Conservation (phyloP, 92 coral and sea anemone genomes). For the Ricordea florida region DNA sequence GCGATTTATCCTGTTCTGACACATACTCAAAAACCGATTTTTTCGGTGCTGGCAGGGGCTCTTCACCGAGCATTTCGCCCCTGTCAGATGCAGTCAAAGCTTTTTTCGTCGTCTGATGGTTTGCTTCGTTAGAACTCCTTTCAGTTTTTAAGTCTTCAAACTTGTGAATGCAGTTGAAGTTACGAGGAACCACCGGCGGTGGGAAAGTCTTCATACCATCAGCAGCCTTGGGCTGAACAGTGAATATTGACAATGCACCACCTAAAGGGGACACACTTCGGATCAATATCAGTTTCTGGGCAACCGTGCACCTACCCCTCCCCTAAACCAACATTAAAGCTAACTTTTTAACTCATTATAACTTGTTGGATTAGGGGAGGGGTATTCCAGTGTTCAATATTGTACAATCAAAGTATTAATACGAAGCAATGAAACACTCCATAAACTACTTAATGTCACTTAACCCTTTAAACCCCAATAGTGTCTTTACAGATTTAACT, state of each 20-base stretch:
- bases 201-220: constrained; percentile 77
- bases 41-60: constrained; percentile 65
- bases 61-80: constrained; percentile 78
- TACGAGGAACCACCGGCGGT: constrained; percentile 86
- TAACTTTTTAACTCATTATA: too few relatives aligned
- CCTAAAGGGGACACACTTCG: constrained; percentile 56
- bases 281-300: too few relatives aligned
- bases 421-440: too few relatives aligned
- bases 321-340: too few relatives aligned
- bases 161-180: constrained; percentile 69
- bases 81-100: constrained; percentile 79
- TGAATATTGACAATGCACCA: constrained; percentile 84
- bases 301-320: too few relatives aligned
- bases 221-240: constrained; percentile 60
- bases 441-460: too few relatives aligned
- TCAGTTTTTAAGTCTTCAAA: constrained; percentile 14
- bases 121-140: background rate
- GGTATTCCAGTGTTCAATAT: too few relatives aligned
- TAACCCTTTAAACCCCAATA: too few relatives aligned
- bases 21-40: constrained; percentile 91
- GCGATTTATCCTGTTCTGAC: constrained; percentile 71
- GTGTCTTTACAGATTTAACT: too few relatives aligned
- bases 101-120: background rate
- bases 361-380: too few relatives aligned
- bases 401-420: too few relatives aligned